These are phyloP conservation scores for Paramisgurnus dabryanus DNA, from an alignment of 2,113 vertebrate genomes.

Conservation along the genomic window DNA sequence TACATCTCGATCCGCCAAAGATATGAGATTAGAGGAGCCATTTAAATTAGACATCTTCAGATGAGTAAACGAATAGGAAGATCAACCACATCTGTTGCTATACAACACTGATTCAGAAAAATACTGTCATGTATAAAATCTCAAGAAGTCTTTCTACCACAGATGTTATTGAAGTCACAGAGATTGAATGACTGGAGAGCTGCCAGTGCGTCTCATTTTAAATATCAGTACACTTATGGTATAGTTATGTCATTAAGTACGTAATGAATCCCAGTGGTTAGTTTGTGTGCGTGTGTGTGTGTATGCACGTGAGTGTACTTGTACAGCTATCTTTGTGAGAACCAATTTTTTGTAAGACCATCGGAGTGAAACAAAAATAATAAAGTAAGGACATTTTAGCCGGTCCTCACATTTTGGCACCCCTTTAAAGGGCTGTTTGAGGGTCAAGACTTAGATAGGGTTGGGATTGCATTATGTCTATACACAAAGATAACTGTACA, in stretches of 20 bases:
- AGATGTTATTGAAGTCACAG: neutral
- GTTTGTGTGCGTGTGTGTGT: no score
- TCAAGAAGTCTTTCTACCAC: neutral
- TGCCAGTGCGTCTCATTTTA: neutral
- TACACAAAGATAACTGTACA: no score
- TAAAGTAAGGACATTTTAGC: no score
- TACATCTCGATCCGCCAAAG: neutral
- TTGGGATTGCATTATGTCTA: no score
- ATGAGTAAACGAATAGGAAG: neutral
- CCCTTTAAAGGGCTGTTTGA: no score
- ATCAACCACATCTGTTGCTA: neutral
- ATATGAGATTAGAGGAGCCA: neutral
- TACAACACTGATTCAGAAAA: neutral
- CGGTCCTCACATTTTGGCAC: no score
- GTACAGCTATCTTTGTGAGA: no score
- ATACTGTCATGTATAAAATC: neutral
- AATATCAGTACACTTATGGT: neutral
- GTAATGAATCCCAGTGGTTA: neutral
- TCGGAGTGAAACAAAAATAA: no score
- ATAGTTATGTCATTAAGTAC: neutral
- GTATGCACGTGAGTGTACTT: neutral
- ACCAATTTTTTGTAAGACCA: no score
- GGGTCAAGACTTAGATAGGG: no score
- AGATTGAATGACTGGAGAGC: neutral
- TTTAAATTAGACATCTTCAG: constrained; percentile 18